Conservation (phyloP, 2,113 vertebrate genomes). For the Melanostigma gelatinosum region DNA sequence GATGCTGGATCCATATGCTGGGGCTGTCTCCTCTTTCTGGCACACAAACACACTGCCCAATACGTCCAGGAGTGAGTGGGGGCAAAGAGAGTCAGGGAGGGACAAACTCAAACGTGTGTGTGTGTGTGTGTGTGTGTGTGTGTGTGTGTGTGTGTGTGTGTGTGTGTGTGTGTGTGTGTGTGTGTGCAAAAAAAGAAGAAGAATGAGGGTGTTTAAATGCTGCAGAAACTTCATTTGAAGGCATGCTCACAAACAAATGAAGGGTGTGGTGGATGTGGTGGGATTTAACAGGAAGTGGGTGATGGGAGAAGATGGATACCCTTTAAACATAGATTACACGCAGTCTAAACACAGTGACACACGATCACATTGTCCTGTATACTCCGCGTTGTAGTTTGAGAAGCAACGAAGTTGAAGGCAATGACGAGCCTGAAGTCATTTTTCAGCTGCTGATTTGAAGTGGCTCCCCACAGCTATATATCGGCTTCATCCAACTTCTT, state of each 20-base stretch:
- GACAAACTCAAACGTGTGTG: slow-evolving; percentile 15
- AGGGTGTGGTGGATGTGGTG: slow-evolving; percentile 58
- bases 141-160: slow-evolving; percentile 6
- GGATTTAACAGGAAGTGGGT: slow-evolving; percentile 60
- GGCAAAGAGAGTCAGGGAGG: slow-evolving; percentile 34
- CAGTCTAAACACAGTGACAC: slow-evolving; percentile 40
- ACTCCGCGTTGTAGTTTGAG: not conserved
- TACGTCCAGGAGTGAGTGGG: slow-evolving; percentile 49
- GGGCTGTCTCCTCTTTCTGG: slow-evolving; percentile 52
- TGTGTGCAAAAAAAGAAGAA: slow-evolving; percentile 11
- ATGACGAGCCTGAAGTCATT: not conserved
- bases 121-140: not conserved
- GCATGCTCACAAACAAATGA: slow-evolving; percentile 57
- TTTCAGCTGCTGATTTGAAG: slow-evolving; percentile 1
- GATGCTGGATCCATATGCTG: slow-evolving; percentile 72
- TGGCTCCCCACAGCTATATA: not conserved
- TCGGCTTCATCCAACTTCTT: slow-evolving; percentile 3
- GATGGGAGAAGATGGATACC: slow-evolving; percentile 34
- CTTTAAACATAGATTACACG: slow-evolving; percentile 45
- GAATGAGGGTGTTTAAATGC: slow-evolving; percentile 55
- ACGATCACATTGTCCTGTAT: slow-evolving; percentile 15
- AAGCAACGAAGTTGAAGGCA: not conserved
- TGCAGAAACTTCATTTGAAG: slow-evolving; percentile 55
- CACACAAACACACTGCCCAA: slow-evolving; percentile 57
- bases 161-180: not conserved